Conservation (phyloP, 2,888 invertebrate genomes). For the Chymomyza amoena region DNA sequence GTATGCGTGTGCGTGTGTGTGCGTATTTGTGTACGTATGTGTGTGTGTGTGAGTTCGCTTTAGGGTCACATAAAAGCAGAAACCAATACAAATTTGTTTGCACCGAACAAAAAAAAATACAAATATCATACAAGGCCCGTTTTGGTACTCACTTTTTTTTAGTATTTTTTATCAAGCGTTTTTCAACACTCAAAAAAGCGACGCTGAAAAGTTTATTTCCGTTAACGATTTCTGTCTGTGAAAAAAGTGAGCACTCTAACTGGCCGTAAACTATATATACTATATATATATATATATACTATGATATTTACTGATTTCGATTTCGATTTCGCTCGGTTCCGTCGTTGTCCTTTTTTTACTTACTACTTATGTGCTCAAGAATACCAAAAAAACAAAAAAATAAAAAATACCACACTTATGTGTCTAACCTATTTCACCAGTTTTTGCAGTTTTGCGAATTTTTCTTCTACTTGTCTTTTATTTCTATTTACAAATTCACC, state of each 20-base stretch:
- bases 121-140: conserved; percentile 12
- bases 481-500: conserved; percentile 18
- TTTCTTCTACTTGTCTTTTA: background rate
- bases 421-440: background rate
- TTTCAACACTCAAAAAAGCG: no score
- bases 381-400: background rate
- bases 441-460: background rate
- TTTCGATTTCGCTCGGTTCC: conserved; percentile 29
- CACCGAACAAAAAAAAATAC: conserved; percentile 23
- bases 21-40: conserved; percentile 13
- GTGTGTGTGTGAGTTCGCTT: conserved; percentile 13
- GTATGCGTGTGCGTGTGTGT: conserved; percentile 11
- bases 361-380: background rate
- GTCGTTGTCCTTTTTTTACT: conserved; percentile 33
- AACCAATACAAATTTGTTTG: conserved; percentile 34
- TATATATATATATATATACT: no score
- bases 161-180: no score
- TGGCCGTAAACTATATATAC: no score
- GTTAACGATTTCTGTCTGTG: no score
- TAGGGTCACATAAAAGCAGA: conserved; percentile 28
- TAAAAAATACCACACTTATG: background rate
- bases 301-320: background rate
- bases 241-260: no score
- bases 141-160: conserved; percentile 8
- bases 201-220: no score